Evolutionary conservation across 2,888 invertebrate genomes (phyloP).

Genomic region (Mythimna lalbum): DNA sequence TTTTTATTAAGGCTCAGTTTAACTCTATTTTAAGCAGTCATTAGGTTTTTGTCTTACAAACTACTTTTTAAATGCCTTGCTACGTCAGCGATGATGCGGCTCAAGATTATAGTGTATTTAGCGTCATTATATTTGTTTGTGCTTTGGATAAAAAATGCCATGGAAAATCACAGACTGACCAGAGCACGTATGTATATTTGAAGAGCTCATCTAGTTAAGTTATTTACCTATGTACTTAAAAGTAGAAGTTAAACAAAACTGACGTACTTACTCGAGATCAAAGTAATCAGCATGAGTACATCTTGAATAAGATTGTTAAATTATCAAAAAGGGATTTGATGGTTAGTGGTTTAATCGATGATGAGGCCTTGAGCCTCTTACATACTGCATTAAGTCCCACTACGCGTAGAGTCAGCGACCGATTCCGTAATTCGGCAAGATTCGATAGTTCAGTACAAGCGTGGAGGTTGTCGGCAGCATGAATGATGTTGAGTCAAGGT

Average conservation of each 20-base stretch:
- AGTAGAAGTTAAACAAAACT: slow-evolving; percentile 19
- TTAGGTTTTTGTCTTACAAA: slow-evolving; percentile 17
- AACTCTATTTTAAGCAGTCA: slow-evolving; percentile 15
- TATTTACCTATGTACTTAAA: slow-evolving; percentile 16
- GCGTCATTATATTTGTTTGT: slow-evolving; percentile 25
- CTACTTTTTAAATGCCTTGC: slow-evolving; percentile 1
- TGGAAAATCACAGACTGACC: slow-evolving; percentile 46
- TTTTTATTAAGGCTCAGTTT: slow-evolving; percentile 8
- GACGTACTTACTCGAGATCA: slow-evolving; percentile 9
- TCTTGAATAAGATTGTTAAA: slow-evolving; percentile 25
- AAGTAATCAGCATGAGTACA: slow-evolving; percentile 17
- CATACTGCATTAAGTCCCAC: slow-evolving; percentile 37
- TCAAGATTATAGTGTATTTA: slow-evolving; percentile 31
- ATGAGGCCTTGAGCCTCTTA: slow-evolving; percentile 58
- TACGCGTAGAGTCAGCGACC: slow-evolving; percentile 47
- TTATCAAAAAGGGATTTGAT: slow-evolving; percentile 33
- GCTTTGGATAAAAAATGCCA: slow-evolving; percentile 28
- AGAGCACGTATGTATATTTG: slow-evolving; percentile 22
- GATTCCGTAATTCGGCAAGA: slow-evolving; percentile 64
- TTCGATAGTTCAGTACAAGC: slow-evolving; percentile 53
- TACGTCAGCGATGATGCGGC: slow-evolving; percentile 15
- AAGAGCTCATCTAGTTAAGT: slow-evolving; percentile 5
- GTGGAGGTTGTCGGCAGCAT: slow-evolving; percentile 54
- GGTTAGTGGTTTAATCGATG: slow-evolving; percentile 40
- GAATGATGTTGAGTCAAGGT: slow-evolving; percentile 62